These are phyloP conservation scores for Melanocharis versteri DNA, from an alignment of 2,113 vertebrate species.

Conservation along the genomic window DNA sequence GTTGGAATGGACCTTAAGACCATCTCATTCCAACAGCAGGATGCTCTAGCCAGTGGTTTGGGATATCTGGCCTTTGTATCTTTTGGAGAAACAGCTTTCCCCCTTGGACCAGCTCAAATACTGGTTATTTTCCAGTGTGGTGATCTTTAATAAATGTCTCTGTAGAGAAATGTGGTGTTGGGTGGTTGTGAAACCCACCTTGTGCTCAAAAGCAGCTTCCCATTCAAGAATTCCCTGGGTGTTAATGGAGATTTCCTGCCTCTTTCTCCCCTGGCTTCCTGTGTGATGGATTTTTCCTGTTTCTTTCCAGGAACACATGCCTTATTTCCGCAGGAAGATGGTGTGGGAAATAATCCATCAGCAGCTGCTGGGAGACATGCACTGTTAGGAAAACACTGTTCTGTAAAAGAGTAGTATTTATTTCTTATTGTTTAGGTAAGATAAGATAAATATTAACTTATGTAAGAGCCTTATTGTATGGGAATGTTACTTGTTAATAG, in stretches of 20 bases:
- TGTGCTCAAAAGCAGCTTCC: neutral
- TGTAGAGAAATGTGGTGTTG: neutral
- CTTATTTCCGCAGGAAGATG: constrained; percentile 89
- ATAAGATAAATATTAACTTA: constrained; percentile 34
- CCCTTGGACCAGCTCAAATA: neutral
- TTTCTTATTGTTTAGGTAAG: constrained; percentile 20
- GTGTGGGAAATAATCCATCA: constrained; percentile 95
- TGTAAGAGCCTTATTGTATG: neutral
- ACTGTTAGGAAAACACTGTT: constrained; percentile 48
- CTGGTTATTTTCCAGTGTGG: neutral
- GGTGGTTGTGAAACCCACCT: neutral
- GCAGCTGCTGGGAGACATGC: constrained; percentile 79
- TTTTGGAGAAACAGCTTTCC: neutral
- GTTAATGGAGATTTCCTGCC: neutral
- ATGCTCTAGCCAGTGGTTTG: neutral
- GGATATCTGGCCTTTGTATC: neutral
- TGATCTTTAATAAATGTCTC: neutral
- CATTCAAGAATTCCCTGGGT: neutral
- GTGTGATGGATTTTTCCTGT: neutral
- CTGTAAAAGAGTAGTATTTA: constrained; percentile 36
- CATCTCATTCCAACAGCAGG: neutral
- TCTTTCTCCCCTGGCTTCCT: neutral
- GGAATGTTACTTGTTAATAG: neutral
- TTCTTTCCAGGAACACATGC: constrained; percentile 84
- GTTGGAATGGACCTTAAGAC: neutral